Evolutionary conservation across 1,140 invertebrate genomes (phyloP).

Genomic region (Diprion similis): DNA sequence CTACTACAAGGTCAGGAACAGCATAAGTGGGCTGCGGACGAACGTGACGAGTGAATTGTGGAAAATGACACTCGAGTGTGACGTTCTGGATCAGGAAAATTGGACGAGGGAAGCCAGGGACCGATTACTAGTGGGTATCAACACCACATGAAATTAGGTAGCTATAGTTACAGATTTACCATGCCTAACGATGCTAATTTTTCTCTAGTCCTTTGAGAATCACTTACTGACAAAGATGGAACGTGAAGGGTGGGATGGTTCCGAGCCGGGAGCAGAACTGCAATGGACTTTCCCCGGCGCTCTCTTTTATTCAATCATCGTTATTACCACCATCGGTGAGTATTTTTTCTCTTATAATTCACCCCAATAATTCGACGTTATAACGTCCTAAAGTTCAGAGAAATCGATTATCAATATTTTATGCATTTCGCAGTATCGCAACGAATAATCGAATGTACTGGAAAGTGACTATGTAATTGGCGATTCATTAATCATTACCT

Average conservation of each 20-base stretch:
- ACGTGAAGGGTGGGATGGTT: conserved; percentile 91
- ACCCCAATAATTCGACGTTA: neutral
- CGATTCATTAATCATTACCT: no score
- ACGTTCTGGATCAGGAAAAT: conserved; percentile 73
- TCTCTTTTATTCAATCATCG: conserved; percentile 96
- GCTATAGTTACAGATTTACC: no score
- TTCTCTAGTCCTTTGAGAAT: conserved; percentile 76
- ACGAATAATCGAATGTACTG: conserved; percentile 21
- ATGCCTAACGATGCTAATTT: neutral
- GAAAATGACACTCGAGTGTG: conserved; percentile 72
- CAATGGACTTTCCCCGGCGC: conserved; percentile 93
- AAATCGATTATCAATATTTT: conserved; percentile 7
- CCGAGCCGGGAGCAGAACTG: conserved; percentile 75
- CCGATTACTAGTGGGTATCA: conserved; percentile 62
- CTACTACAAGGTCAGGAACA: conserved; percentile 74
- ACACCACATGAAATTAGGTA: neutral
- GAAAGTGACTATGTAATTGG: no score
- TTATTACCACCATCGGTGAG: conserved; percentile 96
- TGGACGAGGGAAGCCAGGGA: conserved; percentile 72
- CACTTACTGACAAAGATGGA: conserved; percentile 84
- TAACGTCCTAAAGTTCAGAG: neutral
- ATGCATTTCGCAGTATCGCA: conserved; percentile 27
- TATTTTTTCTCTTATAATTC: conserved; percentile 19
- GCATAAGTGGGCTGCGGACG: conserved; percentile 74
- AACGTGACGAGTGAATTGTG: conserved; percentile 83